Percentiles rank a stretch among this genome's conserved stretches.
phyloP scores from a whole-genome alignment of 2,888 invertebrate genomes.

The Tethea ocularis region DNA sequence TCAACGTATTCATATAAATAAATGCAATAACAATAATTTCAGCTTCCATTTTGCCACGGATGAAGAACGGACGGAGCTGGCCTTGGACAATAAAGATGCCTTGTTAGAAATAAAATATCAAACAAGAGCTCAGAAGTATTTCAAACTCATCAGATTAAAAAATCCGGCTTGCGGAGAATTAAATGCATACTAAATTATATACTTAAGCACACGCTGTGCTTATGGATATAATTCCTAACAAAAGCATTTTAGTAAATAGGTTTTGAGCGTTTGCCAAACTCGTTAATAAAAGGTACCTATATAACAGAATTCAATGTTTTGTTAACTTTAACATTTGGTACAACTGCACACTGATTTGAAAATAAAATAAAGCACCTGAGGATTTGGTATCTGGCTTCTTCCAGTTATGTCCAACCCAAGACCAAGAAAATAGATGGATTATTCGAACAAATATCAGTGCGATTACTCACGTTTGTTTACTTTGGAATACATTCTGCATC shows the following conservation, averaged over 20 bases:
- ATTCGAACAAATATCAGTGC: slow-evolving; percentile 46
- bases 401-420: slow-evolving; percentile 42
- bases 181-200: no score
- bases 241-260: background rate
- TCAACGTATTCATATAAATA: slow-evolving; percentile 20
- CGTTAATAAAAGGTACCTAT: background rate
- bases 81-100: slow-evolving; percentile 3
- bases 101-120: no score
- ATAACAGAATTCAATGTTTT: background rate
- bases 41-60: slow-evolving; percentile 2
- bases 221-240: no score
- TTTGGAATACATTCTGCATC: slow-evolving; percentile 48
- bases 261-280: background rate
- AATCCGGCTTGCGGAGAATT: no score
- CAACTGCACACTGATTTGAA: background rate
- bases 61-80: background rate
- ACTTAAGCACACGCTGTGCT: no score
- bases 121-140: no score
- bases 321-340: background rate
- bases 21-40: slow-evolving; percentile 10
- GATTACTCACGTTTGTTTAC: slow-evolving; percentile 59
- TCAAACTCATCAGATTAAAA: no score
- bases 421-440: slow-evolving; percentile 45
- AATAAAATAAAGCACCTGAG: background rate
- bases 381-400: background rate